These are phyloP conservation scores for Scartelaos histophorus DNA, from an alignment of 2,113 vertebrate species.

Conservation along the genomic window DNA sequence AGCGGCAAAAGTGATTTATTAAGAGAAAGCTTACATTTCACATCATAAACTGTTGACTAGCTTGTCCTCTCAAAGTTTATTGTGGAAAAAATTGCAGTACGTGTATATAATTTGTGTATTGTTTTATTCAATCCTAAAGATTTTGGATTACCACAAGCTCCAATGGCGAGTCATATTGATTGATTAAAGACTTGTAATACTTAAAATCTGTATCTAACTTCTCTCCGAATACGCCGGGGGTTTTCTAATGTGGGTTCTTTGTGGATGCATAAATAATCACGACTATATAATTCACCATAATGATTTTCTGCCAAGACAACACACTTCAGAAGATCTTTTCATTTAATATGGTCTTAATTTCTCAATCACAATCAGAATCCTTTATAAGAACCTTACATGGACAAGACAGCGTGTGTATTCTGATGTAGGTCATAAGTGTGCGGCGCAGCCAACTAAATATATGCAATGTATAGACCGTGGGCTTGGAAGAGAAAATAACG, in stretches of 20 bases:
- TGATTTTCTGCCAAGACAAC: constrained; percentile 3
- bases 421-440: constrained; percentile 36
- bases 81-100: not conserved
- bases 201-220: not conserved
- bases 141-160: no score
- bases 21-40: not conserved
- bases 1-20: not conserved
- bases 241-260: not conserved
- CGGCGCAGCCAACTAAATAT: constrained; percentile 8
- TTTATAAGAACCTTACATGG: constrained; percentile 10
- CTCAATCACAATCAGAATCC: constrained; percentile 12
- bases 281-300: not conserved
- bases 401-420: constrained; percentile 35
- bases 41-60: not conserved
- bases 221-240: not conserved
- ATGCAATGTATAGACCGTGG: constrained; percentile 18
- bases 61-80: not conserved
- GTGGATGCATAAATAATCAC: constrained; percentile 4
- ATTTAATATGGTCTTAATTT: not conserved
- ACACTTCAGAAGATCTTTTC: constrained; percentile 2
- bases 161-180: not conserved
- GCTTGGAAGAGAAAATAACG: constrained; percentile 22
- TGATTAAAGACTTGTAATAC: not conserved
- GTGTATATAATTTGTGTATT: not conserved
- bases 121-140: not conserved